phyloP scores from a whole-genome alignment of 2,113 vertebrate species.

The Muntiacus muntjak region DNA sequence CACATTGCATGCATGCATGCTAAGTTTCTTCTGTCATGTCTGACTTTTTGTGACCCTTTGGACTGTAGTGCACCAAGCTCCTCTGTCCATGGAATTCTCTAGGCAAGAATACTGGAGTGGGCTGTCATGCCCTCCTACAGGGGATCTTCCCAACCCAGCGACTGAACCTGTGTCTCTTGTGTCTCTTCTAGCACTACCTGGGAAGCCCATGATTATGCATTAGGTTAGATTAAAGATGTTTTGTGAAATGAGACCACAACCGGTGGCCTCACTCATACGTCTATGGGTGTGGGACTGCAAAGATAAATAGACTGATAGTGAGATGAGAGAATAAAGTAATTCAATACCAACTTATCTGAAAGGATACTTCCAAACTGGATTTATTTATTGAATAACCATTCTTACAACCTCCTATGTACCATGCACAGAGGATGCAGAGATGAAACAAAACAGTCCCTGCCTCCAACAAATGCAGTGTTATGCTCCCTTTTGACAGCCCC shows the following conservation, averaged over 20 bases:
- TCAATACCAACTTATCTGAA: neutral
- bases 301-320: neutral
- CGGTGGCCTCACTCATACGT: neutral
- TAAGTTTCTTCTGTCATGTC: neutral
- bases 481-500: neutral
- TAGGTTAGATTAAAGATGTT: neutral
- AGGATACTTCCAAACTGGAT: neutral
- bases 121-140: neutral
- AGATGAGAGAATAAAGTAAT: neutral
- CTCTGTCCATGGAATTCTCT: neutral
- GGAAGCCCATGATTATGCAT: neutral
- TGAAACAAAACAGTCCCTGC: neutral
- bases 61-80: neutral
- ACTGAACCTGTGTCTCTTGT: neutral
- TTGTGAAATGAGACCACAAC: neutral
- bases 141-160: neutral
- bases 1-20: neutral
- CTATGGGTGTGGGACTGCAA: neutral
- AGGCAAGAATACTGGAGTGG: neutral
- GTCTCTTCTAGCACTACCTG: neutral
- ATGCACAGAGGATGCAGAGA: neutral
- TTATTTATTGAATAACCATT: neutral
- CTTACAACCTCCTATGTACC: neutral
- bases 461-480: neutral
- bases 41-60: neutral